phyloP scores from a whole-genome alignment of 2,797 vertebrate species.

The Graptemys geographica region DNA sequence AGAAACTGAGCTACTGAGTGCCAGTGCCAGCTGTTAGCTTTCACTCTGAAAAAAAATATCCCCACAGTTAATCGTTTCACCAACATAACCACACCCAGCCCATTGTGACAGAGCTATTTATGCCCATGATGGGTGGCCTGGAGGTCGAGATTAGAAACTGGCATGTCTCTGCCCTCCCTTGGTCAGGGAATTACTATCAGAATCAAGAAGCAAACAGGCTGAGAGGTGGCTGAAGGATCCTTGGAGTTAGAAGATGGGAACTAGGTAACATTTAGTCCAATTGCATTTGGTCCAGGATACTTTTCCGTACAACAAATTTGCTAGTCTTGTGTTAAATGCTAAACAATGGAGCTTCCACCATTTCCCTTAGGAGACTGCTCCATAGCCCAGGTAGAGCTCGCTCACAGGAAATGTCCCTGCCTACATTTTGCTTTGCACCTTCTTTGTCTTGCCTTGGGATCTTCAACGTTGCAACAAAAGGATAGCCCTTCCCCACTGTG shows the following conservation, averaged over 20 bases:
- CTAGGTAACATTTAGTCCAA: not conserved
- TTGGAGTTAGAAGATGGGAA: not conserved
- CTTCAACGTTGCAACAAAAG: rapidly evolving
- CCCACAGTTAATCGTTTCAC: not conserved
- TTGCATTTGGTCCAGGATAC: not conserved
- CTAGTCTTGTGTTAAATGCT: not conserved
- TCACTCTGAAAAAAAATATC: not conserved
- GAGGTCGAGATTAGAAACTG: not conserved
- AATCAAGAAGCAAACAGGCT: not conserved
- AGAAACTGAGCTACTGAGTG: not conserved
- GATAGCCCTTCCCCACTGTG: rapidly evolving
- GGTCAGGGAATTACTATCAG: not conserved
- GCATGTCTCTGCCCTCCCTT: not conserved
- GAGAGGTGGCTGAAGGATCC: not conserved
- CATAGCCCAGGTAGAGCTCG: not conserved
- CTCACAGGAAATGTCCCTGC: not conserved
- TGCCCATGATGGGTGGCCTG: not conserved
- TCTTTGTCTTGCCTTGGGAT: rapidly evolving
- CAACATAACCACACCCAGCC: not conserved
- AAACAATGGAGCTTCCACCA: not conserved
- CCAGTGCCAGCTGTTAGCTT: not conserved
- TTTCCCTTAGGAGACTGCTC: not conserved
- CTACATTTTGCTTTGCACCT: not conserved
- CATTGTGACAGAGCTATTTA: not conserved
- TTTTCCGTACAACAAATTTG: not conserved